Percentiles rank a stretch among this genome's conserved stretches.
Evolutionary conservation across 2,888 invertebrate species (phyloP).

Genomic region (Lasius fuliginosus): DNA sequence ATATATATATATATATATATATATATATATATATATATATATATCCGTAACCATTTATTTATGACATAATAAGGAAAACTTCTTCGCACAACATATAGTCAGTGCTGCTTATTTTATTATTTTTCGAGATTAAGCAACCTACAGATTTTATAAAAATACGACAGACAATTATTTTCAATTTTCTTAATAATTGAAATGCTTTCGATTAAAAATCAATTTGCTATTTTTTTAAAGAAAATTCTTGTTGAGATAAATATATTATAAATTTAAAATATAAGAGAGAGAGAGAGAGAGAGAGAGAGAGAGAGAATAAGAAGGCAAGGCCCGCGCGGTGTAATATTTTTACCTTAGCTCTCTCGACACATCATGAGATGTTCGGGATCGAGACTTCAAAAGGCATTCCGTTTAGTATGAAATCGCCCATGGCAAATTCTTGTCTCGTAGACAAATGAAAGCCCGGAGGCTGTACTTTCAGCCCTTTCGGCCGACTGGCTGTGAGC

Average conservation of each 20-base stretch:
- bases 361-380: background rate
- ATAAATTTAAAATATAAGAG: background rate
- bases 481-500: constrained; percentile 12
- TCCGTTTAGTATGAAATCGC: constrained; percentile 25
- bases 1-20: background rate
- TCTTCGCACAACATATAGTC: background rate
- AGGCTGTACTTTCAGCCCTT: constrained; percentile 30
- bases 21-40: background rate
- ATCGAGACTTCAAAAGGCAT: constrained; percentile 42
- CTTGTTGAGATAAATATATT: background rate
- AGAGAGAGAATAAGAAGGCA: background rate
- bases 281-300: background rate
- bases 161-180: background rate
- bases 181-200: background rate
- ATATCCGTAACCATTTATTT: background rate
- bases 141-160: constrained; percentile 9
- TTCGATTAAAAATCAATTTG: background rate
- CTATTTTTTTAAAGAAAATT: background rate
- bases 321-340: background rate
- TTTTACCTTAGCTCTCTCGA: constrained; percentile 7
- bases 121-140: background rate
- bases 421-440: constrained; percentile 13
- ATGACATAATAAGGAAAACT: background rate
- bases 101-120: background rate
- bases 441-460: constrained; percentile 34